These are phyloP conservation scores for Erannis defoliaria DNA, from an alignment of 2,888 invertebrate genomes.

Conservation along the genomic window DNA sequence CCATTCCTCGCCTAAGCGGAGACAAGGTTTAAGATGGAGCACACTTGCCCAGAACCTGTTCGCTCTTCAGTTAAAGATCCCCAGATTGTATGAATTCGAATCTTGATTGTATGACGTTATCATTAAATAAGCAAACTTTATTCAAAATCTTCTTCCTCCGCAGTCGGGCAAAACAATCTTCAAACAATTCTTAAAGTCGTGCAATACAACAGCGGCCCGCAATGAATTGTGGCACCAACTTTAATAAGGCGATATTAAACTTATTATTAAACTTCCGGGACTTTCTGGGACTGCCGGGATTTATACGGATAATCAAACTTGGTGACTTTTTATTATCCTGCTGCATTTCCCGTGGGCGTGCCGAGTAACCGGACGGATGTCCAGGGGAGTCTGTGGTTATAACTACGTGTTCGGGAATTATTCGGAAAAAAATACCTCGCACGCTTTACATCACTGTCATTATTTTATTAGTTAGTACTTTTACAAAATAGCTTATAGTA, in stretches of 20 bases:
- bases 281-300: slow-evolving; percentile 21
- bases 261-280: slow-evolving; percentile 23
- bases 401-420: background rate
- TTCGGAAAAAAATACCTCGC: too few relatives aligned
- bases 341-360: slow-evolving; percentile 18
- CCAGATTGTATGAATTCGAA: too few relatives aligned
- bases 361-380: background rate
- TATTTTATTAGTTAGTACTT: too few relatives aligned
- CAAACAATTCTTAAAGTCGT: slow-evolving; percentile 21
- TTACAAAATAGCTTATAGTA: too few relatives aligned
- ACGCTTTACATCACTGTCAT: too few relatives aligned
- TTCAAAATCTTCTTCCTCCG: background rate
- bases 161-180: slow-evolving; percentile 1
- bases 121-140: background rate
- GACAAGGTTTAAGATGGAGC: too few relatives aligned
- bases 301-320: slow-evolving; percentile 37
- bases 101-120: background rate
- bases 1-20: too few relatives aligned
- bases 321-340: slow-evolving; percentile 29
- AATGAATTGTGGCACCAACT: slow-evolving; percentile 30
- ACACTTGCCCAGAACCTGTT: too few relatives aligned
- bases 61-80: too few relatives aligned
- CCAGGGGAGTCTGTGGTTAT: background rate
- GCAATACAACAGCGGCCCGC: slow-evolving; percentile 13
- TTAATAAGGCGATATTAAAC: slow-evolving; percentile 34